Evolutionary conservation across 2,797 vertebrate species (phyloP), one percentile per base, ranked within the genome.

Genomic region (Chiropotes sagulatus): DNA sequence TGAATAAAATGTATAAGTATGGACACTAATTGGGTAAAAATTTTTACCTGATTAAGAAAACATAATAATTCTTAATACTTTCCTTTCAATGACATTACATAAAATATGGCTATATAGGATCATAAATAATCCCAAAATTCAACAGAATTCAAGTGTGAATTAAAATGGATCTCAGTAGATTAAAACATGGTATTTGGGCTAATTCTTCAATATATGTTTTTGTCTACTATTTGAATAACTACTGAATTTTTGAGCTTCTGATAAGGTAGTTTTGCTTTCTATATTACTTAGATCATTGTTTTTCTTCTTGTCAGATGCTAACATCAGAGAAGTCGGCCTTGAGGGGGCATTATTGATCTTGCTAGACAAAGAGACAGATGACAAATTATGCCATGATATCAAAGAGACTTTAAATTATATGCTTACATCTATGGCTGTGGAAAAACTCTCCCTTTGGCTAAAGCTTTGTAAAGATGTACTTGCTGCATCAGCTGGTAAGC

Each of bases 401-500:
- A 99, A 98, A 98, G 99, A 99, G 97, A 99, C 99, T 17, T 98
- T 99, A 94, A 99, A 98, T 95, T 99, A 99, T 97, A 99, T 99
- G 99, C 99, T 99, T 96, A 98, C 98, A 19, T 99, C 99, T 64
- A 99, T 99, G 97, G 99, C 99, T 30, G 98, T 99, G 19, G 98
- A 98, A 73, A 99, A 99, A n/a, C 99, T 99, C 95, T 99, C 99
- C 30, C 99, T 99, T 97, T 99, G 99, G 99, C 98, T 99, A 50
- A 99, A 99, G 89, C 99, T 99, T 93, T 99, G 99, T 99, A 99
- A 99, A 98, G 99, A 99, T 88, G 99, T 99, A 91, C 99, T 99
- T 97, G 99, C 99, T 79, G 99, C 99, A 3, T 99, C 99, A 75
- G 99, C 99, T 86, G 99, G 99, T 99, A 97, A 98, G 99, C 98